Evolutionary conservation across 2,797 vertebrate species (phyloP).

Genomic region (Amazona ochrocephala): DNA sequence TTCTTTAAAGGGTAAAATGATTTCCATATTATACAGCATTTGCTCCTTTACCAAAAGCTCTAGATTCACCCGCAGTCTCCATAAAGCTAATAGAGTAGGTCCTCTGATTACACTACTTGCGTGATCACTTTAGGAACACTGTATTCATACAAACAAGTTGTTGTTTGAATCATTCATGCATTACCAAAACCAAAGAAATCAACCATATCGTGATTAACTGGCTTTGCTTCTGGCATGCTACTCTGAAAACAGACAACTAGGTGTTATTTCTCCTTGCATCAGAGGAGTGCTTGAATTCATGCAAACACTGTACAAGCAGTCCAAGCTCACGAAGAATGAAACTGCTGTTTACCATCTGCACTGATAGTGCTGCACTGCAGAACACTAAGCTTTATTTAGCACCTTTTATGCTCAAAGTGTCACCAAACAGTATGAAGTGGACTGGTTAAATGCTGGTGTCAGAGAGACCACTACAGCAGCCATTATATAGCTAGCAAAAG

Average conservation of each 20-base stretch:
- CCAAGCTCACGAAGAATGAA: slow-evolving; percentile 2
- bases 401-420: neutral
- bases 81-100: neutral
- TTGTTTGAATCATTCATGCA: neutral
- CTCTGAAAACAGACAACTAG: slow-evolving; percentile 18
- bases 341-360: slow-evolving; percentile 26
- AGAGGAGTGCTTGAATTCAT: neutral
- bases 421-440: neutral
- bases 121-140: neutral
- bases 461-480: neutral
- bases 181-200: neutral
- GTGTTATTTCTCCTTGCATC: neutral
- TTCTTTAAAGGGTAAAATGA: neutral
- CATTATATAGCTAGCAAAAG: neutral
- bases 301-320: neutral
- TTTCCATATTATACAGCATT: neutral
- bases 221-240: neutral
- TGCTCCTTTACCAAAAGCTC: neutral
- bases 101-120: neutral
- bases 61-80: neutral
- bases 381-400: neutral
- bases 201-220: neutral
- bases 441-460: neutral
- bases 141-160: neutral
- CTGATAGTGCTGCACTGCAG: neutral